phyloP scores from a whole-genome alignment of 2,113 vertebrate species.

The Camarhynchus parvulus region DNA sequence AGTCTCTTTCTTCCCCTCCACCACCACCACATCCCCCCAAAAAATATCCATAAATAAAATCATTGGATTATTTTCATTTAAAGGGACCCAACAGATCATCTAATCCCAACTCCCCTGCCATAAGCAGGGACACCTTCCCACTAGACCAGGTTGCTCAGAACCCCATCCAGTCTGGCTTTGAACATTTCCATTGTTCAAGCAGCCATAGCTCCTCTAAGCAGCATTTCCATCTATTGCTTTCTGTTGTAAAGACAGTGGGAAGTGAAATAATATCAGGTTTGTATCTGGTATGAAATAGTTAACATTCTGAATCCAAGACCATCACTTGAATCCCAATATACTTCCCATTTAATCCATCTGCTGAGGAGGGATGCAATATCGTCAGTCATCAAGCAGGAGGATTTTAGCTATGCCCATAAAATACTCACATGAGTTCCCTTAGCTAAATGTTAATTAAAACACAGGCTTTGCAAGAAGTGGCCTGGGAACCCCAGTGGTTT shows the following conservation, averaged over 20 bases:
- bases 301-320: slow-evolving; percentile 1
- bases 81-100: not conserved
- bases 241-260: not conserved
- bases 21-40: too few relatives aligned
- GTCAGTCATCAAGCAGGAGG: slow-evolving; percentile 27
- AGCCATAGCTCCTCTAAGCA: not conserved
- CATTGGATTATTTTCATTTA: not conserved
- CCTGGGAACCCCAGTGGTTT: not conserved
- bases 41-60: not conserved
- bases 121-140: not conserved
- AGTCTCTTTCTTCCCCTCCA: not conserved
- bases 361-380: slow-evolving; percentile 1
- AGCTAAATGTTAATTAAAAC: slow-evolving; percentile 69
- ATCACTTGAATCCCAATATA: slow-evolving; percentile 17
- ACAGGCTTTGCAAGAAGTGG: slow-evolving; percentile 21
- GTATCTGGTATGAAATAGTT: slow-evolving; percentile 22
- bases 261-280: accelerated
- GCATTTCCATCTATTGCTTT: not conserved
- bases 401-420: slow-evolving; percentile 53
- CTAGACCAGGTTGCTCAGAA: not conserved
- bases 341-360: slow-evolving; percentile 56
- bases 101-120: accelerated
- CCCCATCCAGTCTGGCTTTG: not conserved
- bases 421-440: slow-evolving; percentile 26
- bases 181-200: not conserved